Evolutionary conservation across 2,113 vertebrate species (phyloP), one percentile per base, ranked within the genome.

Genomic region (Pituophis catenifer): DNA sequence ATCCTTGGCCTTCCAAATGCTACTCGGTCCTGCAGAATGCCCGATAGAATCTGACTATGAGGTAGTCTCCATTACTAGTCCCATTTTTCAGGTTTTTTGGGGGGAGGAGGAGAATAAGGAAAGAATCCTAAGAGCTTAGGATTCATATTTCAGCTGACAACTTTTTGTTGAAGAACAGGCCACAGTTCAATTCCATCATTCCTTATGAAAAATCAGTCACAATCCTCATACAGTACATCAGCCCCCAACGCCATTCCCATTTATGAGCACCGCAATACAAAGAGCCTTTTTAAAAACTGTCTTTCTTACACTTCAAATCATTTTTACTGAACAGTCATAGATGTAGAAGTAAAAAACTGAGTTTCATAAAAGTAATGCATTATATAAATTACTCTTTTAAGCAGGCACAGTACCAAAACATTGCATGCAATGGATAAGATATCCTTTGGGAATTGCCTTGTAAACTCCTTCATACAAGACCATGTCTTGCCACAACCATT

Each of bases 321-420:
- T 75, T 75, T 75, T 33, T 33, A 75, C 87, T 33, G 70, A 90
- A 53, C 44, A 62, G 94, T 44, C 89, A 95, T 19, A 89, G 26
- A 48, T 9, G 62, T 0, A 1, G 95, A 95, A 11, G 48, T 62
- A 89, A 86, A 75, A 62, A 44, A 93, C 54, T 54, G 90, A 1
- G 89, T 5, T 21, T 52, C 86, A 97, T 91, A 97, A 96, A 96
- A 62, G 59, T n/a, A 90, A 21, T 81, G 24, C 91, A 21, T 57
- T 54, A 89, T 9, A 75, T 5, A 92, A 90, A 59, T 19, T 65
- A 29, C 24, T 54, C 65, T 92, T 75, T 53, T 9, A 89, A 81
- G 88, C 62, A 92, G 53, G 53, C 62, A 57, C 13, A 38, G 24
- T 48, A 81, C 52, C 88, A 50, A 10, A 44, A 81, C 10, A 38